Conservation (phyloP, 2,888 invertebrate species). For the Plutella xylostella region DNA sequence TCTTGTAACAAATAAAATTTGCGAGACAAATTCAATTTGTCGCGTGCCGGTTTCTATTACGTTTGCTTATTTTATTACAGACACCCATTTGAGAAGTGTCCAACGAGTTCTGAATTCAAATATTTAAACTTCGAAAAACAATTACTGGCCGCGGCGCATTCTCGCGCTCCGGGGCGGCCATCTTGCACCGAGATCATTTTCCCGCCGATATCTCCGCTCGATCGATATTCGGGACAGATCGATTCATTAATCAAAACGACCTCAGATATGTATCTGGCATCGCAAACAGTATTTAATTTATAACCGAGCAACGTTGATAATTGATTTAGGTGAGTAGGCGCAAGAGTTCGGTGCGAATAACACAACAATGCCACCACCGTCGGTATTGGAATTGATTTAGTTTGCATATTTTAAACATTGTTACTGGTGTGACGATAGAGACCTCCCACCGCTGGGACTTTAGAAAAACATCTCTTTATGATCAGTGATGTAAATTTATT, state of each 20-base stretch:
- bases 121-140: conserved; percentile 4
- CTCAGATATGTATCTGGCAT: conserved; percentile 53
- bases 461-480: no score
- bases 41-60: neutral
- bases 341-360: conserved; percentile 45
- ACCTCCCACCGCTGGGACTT: conserved; percentile 12
- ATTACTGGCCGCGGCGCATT: conserved; percentile 14
- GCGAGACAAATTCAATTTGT: no score
- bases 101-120: conserved; percentile 3
- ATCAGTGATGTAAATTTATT: no score
- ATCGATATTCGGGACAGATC: conserved; percentile 47
- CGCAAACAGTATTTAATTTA: conserved; percentile 63
- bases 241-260: conserved; percentile 58
- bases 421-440: conserved; percentile 7
- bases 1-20: no score
- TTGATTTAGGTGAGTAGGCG: conserved; percentile 61
- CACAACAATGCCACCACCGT: conserved; percentile 55
- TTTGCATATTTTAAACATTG: conserved; percentile 23
- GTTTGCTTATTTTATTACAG: neutral
- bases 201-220: conserved; percentile 31
- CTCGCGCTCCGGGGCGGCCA: conserved; percentile 55
- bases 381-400: conserved; percentile 30
- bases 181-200: conserved; percentile 46
- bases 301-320: conserved; percentile 45
- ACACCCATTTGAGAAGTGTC: neutral